Percentiles rank a stretch among this genome's conserved stretches.
phyloP scores from a whole-genome alignment of 2,888 invertebrate genomes.

The Petrophora chlorosata region DNA sequence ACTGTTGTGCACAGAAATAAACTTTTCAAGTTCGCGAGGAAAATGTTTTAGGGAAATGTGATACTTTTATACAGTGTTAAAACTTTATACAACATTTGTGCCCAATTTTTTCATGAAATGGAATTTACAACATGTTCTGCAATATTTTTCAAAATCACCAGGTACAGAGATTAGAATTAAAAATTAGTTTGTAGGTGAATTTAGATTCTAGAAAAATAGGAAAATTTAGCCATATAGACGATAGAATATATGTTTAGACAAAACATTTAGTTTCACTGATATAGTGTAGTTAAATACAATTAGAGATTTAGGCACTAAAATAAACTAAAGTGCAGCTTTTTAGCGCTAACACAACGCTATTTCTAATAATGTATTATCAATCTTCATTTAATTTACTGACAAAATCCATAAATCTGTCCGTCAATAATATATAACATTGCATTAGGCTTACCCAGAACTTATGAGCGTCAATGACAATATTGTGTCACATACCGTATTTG shows the following conservation, averaged over 20 bases:
- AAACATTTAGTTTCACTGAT: background rate
- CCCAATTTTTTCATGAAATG: slow-evolving; percentile 2
- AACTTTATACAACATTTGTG: slow-evolving; percentile 5
- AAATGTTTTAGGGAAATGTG: slow-evolving; percentile 2
- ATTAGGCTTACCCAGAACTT: no score
- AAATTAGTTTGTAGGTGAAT: slow-evolving; percentile 11
- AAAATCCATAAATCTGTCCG: no score
- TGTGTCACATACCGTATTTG: no score
- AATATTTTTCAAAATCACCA: slow-evolving; percentile 11
- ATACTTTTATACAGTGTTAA: slow-evolving; percentile 3
- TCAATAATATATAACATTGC: no score
- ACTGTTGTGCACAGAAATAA: slow-evolving; percentile 10
- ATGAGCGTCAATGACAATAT: no score
- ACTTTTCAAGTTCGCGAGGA: slow-evolving; percentile 3
- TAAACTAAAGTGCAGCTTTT: slow-evolving; percentile 2
- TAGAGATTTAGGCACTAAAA: slow-evolving; percentile 6
- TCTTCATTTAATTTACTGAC: no score
- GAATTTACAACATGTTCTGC: slow-evolving; percentile 16
- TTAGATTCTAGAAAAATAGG: slow-evolving; percentile 13
- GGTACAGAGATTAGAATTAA: slow-evolving; percentile 12
- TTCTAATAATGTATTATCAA: no score
- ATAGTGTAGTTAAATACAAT: slow-evolving; percentile 1
- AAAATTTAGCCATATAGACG: slow-evolving; percentile 1
- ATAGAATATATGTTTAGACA: background rate
- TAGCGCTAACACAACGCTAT: slow-evolving; percentile 1